phyloP scores from a whole-genome alignment of 2,113 vertebrate species.

The Syngnathus typhle region DNA sequence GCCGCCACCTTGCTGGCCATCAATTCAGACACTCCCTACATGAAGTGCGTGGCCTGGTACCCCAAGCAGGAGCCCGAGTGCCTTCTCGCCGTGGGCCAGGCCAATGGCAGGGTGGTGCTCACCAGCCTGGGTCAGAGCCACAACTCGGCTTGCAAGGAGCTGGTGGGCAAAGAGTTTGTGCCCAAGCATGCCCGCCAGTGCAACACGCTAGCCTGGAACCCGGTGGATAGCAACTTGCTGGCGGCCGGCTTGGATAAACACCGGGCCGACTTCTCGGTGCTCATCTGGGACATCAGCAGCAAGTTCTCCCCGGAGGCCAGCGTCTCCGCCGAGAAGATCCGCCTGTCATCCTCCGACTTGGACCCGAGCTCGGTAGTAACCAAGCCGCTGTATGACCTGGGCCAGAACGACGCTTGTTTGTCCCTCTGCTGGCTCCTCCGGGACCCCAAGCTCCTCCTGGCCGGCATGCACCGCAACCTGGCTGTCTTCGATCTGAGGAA shows the following conservation, averaged over 20 bases:
- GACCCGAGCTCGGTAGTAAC: slow-evolving; percentile 86
- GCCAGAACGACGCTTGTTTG: slow-evolving; percentile 94
- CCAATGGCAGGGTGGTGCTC: slow-evolving; percentile 93
- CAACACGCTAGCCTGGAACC: slow-evolving; percentile 96
- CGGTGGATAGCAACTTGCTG: slow-evolving; percentile 88
- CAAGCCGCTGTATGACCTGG: slow-evolving; percentile 90
- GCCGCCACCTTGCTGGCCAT: slow-evolving; percentile 89
- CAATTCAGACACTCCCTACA: slow-evolving; percentile 94
- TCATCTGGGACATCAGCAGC: slow-evolving; percentile 97
- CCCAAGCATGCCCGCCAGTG: slow-evolving; percentile 96
- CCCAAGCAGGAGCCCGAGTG: slow-evolving; percentile 94
- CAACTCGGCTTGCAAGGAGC: slow-evolving; percentile 89
- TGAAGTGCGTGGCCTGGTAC: slow-evolving; percentile 99
- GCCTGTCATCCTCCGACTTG: slow-evolving; percentile 79
- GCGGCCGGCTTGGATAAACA: slow-evolving; percentile 96
- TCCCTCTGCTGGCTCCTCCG: slow-evolving; percentile 98
- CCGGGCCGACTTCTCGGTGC: slow-evolving; percentile 91
- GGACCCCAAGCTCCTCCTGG: slow-evolving; percentile 91
- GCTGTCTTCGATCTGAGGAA: slow-evolving; percentile 96
- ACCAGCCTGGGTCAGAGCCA: slow-evolving; percentile 94
- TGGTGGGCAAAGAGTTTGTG: slow-evolving; percentile 96
- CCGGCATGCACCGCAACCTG: slow-evolving; percentile 95
- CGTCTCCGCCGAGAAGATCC: slow-evolving; percentile 81
- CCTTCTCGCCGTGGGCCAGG: slow-evolving; percentile 92
- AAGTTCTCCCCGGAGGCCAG: slow-evolving; percentile 83